Evolutionary conservation across 1,140 invertebrate genomes (phyloP), one percentile per base, ranked within the genome.

Genomic region (Eumeta japonica): DNA sequence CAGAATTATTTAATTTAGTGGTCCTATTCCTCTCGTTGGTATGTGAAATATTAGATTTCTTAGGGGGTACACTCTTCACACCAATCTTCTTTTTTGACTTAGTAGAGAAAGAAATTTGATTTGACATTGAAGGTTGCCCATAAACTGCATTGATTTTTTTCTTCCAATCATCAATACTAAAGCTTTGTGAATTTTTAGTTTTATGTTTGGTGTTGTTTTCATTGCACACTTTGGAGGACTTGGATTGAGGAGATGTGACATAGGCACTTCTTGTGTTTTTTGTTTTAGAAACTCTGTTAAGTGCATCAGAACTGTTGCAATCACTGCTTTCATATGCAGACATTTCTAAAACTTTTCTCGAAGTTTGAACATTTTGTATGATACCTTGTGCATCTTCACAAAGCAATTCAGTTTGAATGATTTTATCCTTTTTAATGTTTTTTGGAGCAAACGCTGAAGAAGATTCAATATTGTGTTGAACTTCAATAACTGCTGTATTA

Each of bases 61-160:
- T 41, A 15, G 15, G 20, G 28, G 39, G 13, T 20, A 20, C 39
- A 28, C 41, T 58, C 10, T 18, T 37, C 48, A 43, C 42, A 29
- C 11, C 28, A 17, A 27, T 35, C 16, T 41, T 16, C 37, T 36
- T 55, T 40, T 46, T 50, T 33, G 24, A 39, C 47, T 48, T 55
- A 28, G 46, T 14, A 3, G 16, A 11, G 11, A 29, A 7, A 43
- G 50, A 47, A 27, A 19, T 48, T 41, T 58, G 55, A 32, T 48
- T 53, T 2, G 43, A 40, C 37, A 31, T 45, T 7, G 50, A 41
- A 12, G 52, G 11, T 27, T 50, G 38, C 16, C 57, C 65, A 50
- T 71, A 71, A 14, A 68, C 57, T 5, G 46, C 16, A 42, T 62
- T 62, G 16, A 70, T 40, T 50, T 61, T 71, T 50, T 42, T 61